Evolutionary conservation across 2,888 invertebrate genomes (phyloP).

Genomic region (Agrochola lychnidis): DNA sequence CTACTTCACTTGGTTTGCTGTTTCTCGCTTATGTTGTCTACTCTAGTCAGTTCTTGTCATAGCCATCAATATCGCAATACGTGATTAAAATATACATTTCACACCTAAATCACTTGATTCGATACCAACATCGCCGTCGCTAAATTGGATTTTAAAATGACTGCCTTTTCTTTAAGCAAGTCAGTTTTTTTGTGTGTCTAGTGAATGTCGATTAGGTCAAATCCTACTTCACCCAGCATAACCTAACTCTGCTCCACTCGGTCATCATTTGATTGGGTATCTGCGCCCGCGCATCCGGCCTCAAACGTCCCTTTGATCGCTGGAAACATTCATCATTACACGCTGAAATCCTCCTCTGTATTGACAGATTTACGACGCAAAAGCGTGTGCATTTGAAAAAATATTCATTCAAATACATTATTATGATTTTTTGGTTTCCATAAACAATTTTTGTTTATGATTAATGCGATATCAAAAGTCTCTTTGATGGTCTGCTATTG

Average conservation of each 20-base stretch:
- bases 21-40: background rate
- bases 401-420: slow-evolving; percentile 67
- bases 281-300: slow-evolving; percentile 63
- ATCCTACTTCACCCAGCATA: slow-evolving; percentile 33
- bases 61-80: background rate
- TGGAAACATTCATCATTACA: slow-evolving; percentile 73
- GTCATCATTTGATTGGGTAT: slow-evolving; percentile 60
- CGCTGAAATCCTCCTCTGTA: slow-evolving; percentile 67
- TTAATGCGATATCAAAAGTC: slow-evolving; percentile 64
- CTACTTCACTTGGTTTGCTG: no score
- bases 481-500: slow-evolving; percentile 60
- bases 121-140: background rate
- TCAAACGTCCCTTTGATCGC: slow-evolving; percentile 70
- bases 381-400: slow-evolving; percentile 65
- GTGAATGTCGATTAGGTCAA: background rate
- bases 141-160: background rate
- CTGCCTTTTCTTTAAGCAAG: no score
- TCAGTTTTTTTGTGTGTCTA: no score
- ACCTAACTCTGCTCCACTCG: slow-evolving; percentile 41
- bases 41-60: background rate
- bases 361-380: slow-evolving; percentile 75
- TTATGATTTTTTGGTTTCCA: slow-evolving; percentile 62
- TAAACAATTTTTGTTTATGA: slow-evolving; percentile 68
- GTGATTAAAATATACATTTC: background rate
- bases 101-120: background rate